Percentiles rank a stretch among this genome's conserved stretches.
phyloP scores from a whole-genome alignment of 2,888 invertebrate species.

The Serripes groenlandicus region DNA sequence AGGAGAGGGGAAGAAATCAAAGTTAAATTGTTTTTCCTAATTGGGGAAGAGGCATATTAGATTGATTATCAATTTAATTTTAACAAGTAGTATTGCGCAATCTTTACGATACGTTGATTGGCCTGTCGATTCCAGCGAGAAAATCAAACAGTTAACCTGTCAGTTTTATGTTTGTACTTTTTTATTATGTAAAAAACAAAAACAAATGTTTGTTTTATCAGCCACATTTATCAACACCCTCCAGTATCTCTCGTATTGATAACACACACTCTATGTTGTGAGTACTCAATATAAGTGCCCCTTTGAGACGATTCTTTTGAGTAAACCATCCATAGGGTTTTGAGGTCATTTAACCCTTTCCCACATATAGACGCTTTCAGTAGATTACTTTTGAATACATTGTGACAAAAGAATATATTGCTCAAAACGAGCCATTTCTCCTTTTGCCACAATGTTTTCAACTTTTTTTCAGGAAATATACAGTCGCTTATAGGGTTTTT shows the following conservation, averaged over 20 bases:
- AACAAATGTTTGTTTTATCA: no score
- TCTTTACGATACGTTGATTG: slow-evolving; percentile 6
- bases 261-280: no score
- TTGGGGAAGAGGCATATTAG: slow-evolving; percentile 13
- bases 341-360: no score
- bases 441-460: slow-evolving; percentile 13
- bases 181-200: no score
- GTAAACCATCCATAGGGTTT: no score
- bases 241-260: no score
- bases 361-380: neutral
- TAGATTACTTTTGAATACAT: neutral
- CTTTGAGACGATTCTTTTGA: no score
- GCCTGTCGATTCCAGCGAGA: neutral
- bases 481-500: no score
- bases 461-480: no score
- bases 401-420: neutral
- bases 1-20: neutral
- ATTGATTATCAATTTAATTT: slow-evolving; percentile 11
- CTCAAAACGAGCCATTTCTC: slow-evolving; percentile 1
- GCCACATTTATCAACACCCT: no score
- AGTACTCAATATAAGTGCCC: no score
- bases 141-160: slow-evolving; percentile 16
- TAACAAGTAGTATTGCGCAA: slow-evolving; percentile 12
- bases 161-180: no score
- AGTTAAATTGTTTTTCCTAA: slow-evolving; percentile 19